Evolutionary conservation across 2,797 vertebrate species (phyloP).

Genomic region (Zenarchopterus dispar): DNA sequence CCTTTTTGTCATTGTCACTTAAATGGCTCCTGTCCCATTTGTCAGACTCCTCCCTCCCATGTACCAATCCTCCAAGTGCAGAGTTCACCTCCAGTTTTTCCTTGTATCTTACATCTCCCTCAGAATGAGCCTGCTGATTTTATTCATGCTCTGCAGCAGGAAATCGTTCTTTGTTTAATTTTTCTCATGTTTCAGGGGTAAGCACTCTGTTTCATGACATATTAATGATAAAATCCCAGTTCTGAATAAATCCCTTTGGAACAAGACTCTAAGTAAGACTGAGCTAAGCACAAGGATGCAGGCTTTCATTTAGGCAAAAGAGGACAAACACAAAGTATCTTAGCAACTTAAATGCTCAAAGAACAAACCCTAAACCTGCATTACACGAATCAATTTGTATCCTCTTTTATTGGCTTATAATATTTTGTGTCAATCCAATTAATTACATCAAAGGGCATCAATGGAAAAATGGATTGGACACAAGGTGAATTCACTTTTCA

Average conservation of each 20-base stretch:
- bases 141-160: conserved; percentile 2
- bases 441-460: conserved; percentile 46
- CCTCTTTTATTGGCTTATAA: conserved; percentile 17
- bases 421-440: conserved; percentile 30
- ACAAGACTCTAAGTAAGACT: conserved; percentile 18
- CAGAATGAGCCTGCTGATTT: conserved; percentile 9
- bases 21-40: conserved; percentile 55
- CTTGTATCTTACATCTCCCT: conserved; percentile 3
- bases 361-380: conserved; percentile 7
- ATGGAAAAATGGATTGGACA: conserved; percentile 56
- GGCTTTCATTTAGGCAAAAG: background rate
- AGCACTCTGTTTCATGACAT: conserved; percentile 11
- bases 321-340: conserved; percentile 4
- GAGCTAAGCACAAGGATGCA: conserved; percentile 2
- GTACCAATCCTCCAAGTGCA: conserved; percentile 15
- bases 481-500: conserved; percentile 63
- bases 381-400: conserved; percentile 33
- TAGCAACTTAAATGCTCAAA: background rate
- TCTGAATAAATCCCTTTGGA: background rate
- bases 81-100: conserved; percentile 5
- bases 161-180: conserved; percentile 17
- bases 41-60: conserved; percentile 44
- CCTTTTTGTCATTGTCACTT: conserved; percentile 68
- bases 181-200: conserved; percentile 17
- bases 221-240: background rate